Conservation (phyloP, 2,888 invertebrate genomes). For the Agrochola lychnidis region DNA sequence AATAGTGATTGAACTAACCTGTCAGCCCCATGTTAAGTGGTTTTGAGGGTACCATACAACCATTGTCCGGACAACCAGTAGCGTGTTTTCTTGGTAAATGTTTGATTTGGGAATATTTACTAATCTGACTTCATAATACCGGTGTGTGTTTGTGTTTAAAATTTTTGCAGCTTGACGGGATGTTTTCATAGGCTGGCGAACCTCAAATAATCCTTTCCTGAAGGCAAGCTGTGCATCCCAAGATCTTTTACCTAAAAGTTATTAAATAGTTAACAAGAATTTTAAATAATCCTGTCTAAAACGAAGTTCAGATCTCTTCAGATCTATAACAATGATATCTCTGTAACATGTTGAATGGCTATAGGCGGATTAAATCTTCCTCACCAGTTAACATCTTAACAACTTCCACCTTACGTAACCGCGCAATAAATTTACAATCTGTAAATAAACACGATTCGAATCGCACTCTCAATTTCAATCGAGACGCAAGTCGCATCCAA, state of each 20-base stretch:
- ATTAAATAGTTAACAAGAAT: neutral
- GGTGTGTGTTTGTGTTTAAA: constrained; percentile 79
- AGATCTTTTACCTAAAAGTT: neutral
- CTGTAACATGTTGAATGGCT: neutral
- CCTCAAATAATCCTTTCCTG: constrained; percentile 71
- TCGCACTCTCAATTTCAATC: constrained; percentile 85
- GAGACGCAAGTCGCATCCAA: constrained; percentile 81
- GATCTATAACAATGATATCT: neutral
- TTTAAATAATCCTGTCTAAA: neutral
- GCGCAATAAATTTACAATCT: constrained; percentile 61
- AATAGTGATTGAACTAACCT: constrained; percentile 90
- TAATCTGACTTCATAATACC: constrained; percentile 80
- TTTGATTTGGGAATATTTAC: constrained; percentile 88
- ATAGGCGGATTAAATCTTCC: constrained; percentile 8
- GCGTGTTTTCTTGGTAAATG: constrained; percentile 89
- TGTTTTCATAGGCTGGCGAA: constrained; percentile 77
- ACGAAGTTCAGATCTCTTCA: neutral
- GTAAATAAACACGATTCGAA: constrained; percentile 69
- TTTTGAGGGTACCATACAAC: constrained; percentile 86
- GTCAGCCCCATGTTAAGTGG: constrained; percentile 91
- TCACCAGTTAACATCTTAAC: constrained; percentile 35
- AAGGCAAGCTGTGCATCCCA: constrained; percentile 20
- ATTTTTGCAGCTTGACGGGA: constrained; percentile 76
- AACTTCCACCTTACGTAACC: constrained; percentile 36
- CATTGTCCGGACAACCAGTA: constrained; percentile 88